These are phyloP conservation scores for Parapristionchus giblindavisi DNA, from an alignment of 2,888 invertebrate species.

Conservation along the genomic window DNA sequence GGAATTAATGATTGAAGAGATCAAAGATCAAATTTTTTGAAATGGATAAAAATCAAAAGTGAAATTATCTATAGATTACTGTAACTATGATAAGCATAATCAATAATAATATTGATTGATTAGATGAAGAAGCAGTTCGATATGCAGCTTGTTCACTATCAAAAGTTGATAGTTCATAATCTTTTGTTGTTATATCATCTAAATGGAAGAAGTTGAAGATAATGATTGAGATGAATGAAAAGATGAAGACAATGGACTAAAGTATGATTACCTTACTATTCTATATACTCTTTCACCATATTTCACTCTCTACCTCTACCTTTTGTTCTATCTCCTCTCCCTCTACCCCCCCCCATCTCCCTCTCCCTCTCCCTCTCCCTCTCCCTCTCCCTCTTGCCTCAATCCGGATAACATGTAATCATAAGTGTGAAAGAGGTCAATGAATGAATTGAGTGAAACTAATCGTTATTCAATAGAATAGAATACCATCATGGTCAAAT, in stretches of 20 bases:
- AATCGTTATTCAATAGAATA: too few relatives aligned
- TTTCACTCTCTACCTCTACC: too few relatives aligned
- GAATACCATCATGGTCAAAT: too few relatives aligned
- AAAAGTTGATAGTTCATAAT: constrained; percentile 53
- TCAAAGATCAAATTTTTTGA: not conserved
- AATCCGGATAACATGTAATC: too few relatives aligned
- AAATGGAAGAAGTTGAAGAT: constrained; percentile 2
- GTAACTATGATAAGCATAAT: constrained; percentile 2
- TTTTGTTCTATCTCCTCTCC: not conserved
- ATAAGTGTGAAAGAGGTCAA: too few relatives aligned
- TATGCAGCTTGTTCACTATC: constrained; percentile 52
- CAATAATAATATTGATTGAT: not conserved
- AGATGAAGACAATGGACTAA: too few relatives aligned
- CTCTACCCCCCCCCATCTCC: too few relatives aligned
- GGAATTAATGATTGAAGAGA: constrained; percentile 5
- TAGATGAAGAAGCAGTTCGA: constrained; percentile 28
- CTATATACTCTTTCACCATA: too few relatives aligned
- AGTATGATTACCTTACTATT: too few relatives aligned
- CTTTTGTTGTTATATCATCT: constrained; percentile 54
- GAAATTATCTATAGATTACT: constrained; percentile 1
- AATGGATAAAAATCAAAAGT: not conserved
- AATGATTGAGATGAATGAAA: not conserved
- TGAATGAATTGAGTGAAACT: too few relatives aligned
- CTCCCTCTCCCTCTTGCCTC: too few relatives aligned
- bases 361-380: not conserved